phyloP scores from a whole-genome alignment of 2,888 invertebrate genomes.

The Atethmia centrago region DNA sequence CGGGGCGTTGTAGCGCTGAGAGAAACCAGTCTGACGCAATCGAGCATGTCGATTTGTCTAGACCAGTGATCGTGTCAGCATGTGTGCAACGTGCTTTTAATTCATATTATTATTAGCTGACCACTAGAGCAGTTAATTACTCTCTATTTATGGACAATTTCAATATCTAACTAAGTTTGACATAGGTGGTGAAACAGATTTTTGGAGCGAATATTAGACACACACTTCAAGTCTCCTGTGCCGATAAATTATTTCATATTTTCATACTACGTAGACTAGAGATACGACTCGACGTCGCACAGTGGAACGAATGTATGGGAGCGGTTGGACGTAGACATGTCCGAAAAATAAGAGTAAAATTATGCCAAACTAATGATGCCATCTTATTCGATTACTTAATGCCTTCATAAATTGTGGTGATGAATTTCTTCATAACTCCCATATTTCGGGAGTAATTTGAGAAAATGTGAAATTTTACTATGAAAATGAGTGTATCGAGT shows the following conservation, averaged over 20 bases:
- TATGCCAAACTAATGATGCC: no score
- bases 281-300: no score
- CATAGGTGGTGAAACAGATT: background rate
- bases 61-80: constrained; percentile 52
- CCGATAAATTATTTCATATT: background rate
- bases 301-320: no score
- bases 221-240: background rate
- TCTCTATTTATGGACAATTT: background rate
- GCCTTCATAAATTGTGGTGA: no score
- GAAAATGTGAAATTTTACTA: no score
- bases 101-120: constrained; percentile 2
- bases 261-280: background rate
- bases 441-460: no score
- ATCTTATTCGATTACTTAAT: no score
- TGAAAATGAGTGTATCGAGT: no score
- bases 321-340: no score
- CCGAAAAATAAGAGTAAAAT: no score
- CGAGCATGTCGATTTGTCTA: constrained; percentile 69
- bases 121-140: constrained; percentile 8
- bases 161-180: background rate
- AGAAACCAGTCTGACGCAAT: constrained; percentile 80
- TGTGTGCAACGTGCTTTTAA: constrained; percentile 30
- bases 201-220: background rate
- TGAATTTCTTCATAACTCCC: no score
- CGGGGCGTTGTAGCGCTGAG: constrained; percentile 56